Conservation (phyloP, 2,797 vertebrate genomes). For the Gallinago nigripennis region DNA sequence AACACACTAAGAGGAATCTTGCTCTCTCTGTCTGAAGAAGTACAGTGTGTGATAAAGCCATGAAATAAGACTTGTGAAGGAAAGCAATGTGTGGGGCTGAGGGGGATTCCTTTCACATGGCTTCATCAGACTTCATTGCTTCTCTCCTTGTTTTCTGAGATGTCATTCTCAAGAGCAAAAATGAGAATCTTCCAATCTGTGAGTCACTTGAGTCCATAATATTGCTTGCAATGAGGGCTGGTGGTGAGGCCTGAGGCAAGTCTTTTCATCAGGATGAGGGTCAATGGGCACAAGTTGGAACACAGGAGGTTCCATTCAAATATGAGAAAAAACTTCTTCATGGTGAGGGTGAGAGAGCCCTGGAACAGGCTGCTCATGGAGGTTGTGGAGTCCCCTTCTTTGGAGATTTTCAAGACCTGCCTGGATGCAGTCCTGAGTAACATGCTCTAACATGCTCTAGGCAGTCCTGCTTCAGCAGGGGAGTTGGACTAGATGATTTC, state of each 20-base stretch:
- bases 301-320: too few species aligned
- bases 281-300: too few species aligned
- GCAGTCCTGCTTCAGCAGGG: too few species aligned
- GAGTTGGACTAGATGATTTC: too few species aligned
- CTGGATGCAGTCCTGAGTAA: too few species aligned
- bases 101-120: not conserved
- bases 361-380: too few species aligned
- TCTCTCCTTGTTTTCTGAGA: not conserved
- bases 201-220: not conserved
- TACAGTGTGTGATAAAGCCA: not conserved
- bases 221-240: not conserved
- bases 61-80: not conserved
- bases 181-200: not conserved
- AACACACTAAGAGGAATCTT: not conserved
- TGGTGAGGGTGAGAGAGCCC: too few species aligned
- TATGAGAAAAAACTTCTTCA: too few species aligned
- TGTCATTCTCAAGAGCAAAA: not conserved
- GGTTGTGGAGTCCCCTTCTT: too few species aligned
- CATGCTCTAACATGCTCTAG: too few species aligned
- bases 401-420: too few species aligned
- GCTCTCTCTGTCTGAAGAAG: not conserved
- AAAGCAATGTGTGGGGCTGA: not conserved
- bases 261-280: not conserved
- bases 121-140: not conserved
- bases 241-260: constrained; percentile 2